These are phyloP conservation scores for Ormyrus pomaceus DNA, from an alignment of 2,888 invertebrate genomes.

Conservation along the genomic window DNA sequence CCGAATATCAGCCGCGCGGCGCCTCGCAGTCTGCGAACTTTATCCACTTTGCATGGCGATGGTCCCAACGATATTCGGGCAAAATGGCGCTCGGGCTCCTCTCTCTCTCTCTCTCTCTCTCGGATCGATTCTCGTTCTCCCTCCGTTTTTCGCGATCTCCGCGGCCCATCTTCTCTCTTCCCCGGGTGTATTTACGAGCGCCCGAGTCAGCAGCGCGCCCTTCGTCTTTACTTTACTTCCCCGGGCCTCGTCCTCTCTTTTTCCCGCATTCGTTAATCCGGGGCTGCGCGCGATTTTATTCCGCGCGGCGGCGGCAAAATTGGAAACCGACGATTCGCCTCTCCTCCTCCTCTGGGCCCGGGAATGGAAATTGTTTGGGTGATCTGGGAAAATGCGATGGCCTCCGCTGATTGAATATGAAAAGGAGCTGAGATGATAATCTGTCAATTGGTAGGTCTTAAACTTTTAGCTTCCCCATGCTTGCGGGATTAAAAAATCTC, in stretches of 20 bases:
- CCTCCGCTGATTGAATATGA: too few species aligned
- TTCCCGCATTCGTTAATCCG: not conserved
- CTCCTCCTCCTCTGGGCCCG: too few species aligned
- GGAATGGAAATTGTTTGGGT: not conserved
- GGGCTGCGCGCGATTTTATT: not conserved
- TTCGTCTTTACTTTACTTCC: slow-evolving; percentile 62
- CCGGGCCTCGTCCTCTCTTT: not conserved
- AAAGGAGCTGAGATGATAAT: too few species aligned
- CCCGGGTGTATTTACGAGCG: slow-evolving; percentile 66
- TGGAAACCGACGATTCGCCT: slow-evolving; percentile 40
- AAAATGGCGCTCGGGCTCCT: slow-evolving; percentile 7
- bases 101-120: not conserved
- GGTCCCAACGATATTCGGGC: slow-evolving; percentile 62
- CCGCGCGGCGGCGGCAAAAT: slow-evolving; percentile 23
- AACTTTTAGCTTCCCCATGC: too few species aligned
- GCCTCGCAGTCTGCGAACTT: slow-evolving; percentile 64
- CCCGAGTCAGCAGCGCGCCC: slow-evolving; percentile 67
- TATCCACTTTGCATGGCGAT: slow-evolving; percentile 72
- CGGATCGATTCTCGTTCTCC: slow-evolving; percentile 29
- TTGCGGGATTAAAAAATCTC: too few species aligned
- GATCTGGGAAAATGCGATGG: not conserved
- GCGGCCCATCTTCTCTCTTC: not conserved
- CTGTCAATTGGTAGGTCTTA: too few species aligned
- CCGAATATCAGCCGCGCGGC: slow-evolving; percentile 12
- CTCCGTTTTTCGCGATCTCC: not conserved